Evolutionary conservation across 2,797 vertebrate genomes (phyloP).

Genomic region (Takifugu ocellatus): DNA sequence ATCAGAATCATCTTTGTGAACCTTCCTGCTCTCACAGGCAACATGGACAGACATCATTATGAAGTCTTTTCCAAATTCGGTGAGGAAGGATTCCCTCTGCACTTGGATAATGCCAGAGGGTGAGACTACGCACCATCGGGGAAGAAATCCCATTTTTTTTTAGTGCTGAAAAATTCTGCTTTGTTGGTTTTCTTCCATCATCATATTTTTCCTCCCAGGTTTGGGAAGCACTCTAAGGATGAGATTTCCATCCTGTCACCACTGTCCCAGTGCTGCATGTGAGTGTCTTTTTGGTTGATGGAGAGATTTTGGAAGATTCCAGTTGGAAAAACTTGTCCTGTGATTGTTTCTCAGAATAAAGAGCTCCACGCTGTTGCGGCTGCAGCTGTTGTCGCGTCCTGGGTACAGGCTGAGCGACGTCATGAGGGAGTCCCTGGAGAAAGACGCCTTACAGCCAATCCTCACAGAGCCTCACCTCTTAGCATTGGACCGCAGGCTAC

Average conservation of each 20-base stretch:
- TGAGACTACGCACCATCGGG: conserved; percentile 55
- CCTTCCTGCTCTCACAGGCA: conserved; percentile 71
- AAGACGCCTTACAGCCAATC: conserved; percentile 79
- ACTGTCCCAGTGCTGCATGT: conserved; percentile 91
- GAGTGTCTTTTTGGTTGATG: conserved; percentile 56
- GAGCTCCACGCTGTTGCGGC: conserved; percentile 80
- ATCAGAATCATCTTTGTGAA: not conserved
- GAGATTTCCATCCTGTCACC: conserved; percentile 92
- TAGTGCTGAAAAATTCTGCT: not conserved
- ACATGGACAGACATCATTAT: conserved; percentile 97
- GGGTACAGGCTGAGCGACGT: conserved; percentile 86
- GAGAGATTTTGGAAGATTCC: not conserved
- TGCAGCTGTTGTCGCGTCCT: conserved; percentile 78
- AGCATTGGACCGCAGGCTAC: conserved; percentile 89
- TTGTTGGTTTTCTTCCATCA: not conserved
- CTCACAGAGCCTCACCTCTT: conserved; percentile 87
- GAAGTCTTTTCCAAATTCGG: conserved; percentile 96
- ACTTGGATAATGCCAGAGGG: conserved; percentile 96
- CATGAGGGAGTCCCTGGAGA: conserved; percentile 88
- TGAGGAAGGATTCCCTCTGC: conserved; percentile 89
- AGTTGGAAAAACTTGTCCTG: not conserved
- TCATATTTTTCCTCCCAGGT: conserved; percentile 71
- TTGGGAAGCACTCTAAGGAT: conserved; percentile 87
- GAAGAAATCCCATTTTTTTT: not conserved
- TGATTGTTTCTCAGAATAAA: conserved; percentile 79